A percentile compares a stretch with the other conserved stretches of the same genome.
phyloP scores from a whole-genome alignment of 2,888 invertebrate genomes.

The Ormyrus pomaceus region DNA sequence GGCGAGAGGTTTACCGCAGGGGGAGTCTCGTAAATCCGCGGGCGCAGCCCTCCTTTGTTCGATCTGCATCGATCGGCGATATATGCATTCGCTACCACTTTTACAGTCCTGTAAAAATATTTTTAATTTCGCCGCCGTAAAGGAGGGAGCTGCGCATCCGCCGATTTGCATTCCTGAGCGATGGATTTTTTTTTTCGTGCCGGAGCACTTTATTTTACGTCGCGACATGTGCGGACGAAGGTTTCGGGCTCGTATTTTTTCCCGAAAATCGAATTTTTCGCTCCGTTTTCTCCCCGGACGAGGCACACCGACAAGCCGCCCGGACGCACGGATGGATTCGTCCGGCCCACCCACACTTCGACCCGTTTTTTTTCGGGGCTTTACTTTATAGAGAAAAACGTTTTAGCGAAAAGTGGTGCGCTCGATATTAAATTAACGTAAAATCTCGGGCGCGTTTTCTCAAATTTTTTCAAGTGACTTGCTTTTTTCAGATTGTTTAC shows the following conservation, averaged over 20 bases:
- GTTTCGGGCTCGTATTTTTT: slow-evolving; percentile 41
- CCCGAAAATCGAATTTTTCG: slow-evolving; percentile 44
- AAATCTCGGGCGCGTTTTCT: not conserved
- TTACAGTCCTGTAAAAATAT: slow-evolving; percentile 46
- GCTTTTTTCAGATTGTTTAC: not conserved
- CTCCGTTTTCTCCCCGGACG: slow-evolving; percentile 20
- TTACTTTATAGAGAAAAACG: slow-evolving; percentile 24
- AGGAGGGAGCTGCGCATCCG: not conserved
- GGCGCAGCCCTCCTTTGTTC: slow-evolving; percentile 11
- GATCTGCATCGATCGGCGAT: slow-evolving; percentile 1
- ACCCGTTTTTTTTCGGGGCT: not conserved
- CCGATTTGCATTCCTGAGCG: slow-evolving; percentile 50
- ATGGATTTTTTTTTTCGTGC: slow-evolving; percentile 33
- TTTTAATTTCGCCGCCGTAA: slow-evolving; percentile 46
- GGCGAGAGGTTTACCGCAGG: slow-evolving; percentile 56
- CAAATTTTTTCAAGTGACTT: not conserved
- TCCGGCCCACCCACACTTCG: no score
- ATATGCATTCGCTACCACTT: not conserved
- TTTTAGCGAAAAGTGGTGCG: slow-evolving; percentile 7
- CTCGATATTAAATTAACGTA: slow-evolving; percentile 23
- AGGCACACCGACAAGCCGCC: no score
- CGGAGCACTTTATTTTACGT: slow-evolving; percentile 37
- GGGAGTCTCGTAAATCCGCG: slow-evolving; percentile 49
- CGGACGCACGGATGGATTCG: no score
- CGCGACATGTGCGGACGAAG: slow-evolving; percentile 25